Evolutionary conservation across 2,113 vertebrate species (phyloP).

Genomic region (Gobiocypris rarus): DNA sequence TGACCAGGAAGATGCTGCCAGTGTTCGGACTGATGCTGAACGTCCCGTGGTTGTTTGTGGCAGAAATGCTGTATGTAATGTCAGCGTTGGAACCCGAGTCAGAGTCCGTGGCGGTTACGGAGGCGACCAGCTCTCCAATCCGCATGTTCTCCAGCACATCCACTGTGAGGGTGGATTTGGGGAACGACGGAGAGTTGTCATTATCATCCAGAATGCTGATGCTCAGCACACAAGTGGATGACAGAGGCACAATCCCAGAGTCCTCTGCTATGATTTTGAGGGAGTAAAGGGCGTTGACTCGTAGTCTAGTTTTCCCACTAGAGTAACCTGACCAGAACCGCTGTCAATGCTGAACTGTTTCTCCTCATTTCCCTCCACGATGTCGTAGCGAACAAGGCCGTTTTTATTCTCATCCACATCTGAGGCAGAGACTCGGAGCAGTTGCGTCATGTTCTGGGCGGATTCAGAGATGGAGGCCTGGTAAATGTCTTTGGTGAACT

Average conservation of each 20-base stretch:
- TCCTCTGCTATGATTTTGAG: slow-evolving; percentile 91
- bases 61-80: slow-evolving; percentile 90
- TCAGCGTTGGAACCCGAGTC: slow-evolving; percentile 94
- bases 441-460: slow-evolving; percentile 89
- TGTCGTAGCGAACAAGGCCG: slow-evolving; percentile 85
- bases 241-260: slow-evolving; percentile 79
- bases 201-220: slow-evolving; percentile 94
- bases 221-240: slow-evolving; percentile 88
- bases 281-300: slow-evolving; percentile 88
- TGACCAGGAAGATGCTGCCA: slow-evolving; percentile 92
- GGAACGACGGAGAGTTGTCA: slow-evolving; percentile 93
- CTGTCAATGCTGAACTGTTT: slow-evolving; percentile 86
- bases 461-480: slow-evolving; percentile 93
- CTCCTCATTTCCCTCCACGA: slow-evolving; percentile 91
- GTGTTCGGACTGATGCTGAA: slow-evolving; percentile 97
- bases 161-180: slow-evolving; percentile 84
- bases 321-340: slow-evolving; percentile 87
- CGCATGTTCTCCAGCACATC: slow-evolving; percentile 97
- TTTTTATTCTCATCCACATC: slow-evolving; percentile 94
- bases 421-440: slow-evolving; percentile 92
- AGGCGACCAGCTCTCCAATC: slow-evolving; percentile 92
- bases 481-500: slow-evolving; percentile 94
- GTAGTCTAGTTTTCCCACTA: slow-evolving; percentile 91
- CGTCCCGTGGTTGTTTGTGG: slow-evolving; percentile 92
- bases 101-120: slow-evolving; percentile 89